Base-by-base conservation (phyloP, 2,888 invertebrate genomes). In the Zaprionus lineosus region DNA sequence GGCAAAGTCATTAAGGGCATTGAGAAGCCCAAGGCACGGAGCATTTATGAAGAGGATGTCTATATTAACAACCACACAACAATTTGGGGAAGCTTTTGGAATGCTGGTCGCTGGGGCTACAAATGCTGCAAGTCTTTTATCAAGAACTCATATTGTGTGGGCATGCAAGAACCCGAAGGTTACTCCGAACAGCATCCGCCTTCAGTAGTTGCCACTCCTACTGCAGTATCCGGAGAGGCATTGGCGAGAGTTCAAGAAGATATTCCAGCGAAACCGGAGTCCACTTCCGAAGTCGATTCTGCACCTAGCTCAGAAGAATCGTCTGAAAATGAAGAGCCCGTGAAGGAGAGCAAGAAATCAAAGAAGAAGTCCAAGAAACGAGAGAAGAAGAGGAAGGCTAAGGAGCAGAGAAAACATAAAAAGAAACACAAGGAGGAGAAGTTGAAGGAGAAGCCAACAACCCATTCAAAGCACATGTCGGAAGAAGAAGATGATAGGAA, bases 21-120 rank as follows among this genome's bases (percentile, higher is more conserved):
- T 53, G 98, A 99, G 88, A 96, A 96, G 83, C 94, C 95, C 60
- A 91, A 95, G 0, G 93, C 97, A 4, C 92, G 92, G 88, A 96
- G 96, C 63, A 95, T 95, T 86, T 99, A 98, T 89, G 98, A 97
- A 87, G 99, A 99, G 90, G 98, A 99, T 89, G 93, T 96, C 11
- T 92, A 94, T 70, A 94, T 95, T 4, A 97, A 97, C 88, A 99
- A 99, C 90, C 99, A 99, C 89, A 96, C 95, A 0, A 93, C 95
- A 0, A 95, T 99, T 3, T 99, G 97, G 96, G 99, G 99, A 2
- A 98, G 98, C 0, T 98, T 92, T 89, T 99, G 99, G 98, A 92
- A 92, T 74, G 94, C 94, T 43, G 98, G 97, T 0, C 92, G 93
- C 60, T 99, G 99, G 99, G 99, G 99, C 0, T 99, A 94, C 90